Base-by-base conservation (phyloP, 2,797 vertebrate species). In the Aplochiton taeniatus region DNA sequence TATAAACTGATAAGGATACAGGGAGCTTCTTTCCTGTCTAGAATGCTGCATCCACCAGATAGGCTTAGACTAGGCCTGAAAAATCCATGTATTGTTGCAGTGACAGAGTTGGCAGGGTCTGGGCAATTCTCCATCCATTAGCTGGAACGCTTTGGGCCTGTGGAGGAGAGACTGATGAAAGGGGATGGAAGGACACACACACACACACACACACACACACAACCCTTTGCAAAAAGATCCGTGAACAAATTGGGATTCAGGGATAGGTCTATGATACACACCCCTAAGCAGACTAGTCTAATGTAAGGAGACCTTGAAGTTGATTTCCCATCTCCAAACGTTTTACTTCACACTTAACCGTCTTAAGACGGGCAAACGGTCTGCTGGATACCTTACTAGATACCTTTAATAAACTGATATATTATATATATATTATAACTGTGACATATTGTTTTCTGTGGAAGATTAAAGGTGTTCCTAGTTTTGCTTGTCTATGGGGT, bases 101-200 rank as follows among this genome's bases (percentile, higher is more conserved):
- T 64, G 64, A 68, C 75, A 48, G 58, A 48, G 47, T 63, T 76
- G 82, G 63, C 45, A 11, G 54, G 42, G 20, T 73, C 31, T 31
- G 31, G 31, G 31, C 31, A 79, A 18, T 68, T 76, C 83, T 79
- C 76, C 73, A 63, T 73, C 84, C 70, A 64, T 80, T 75, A 77
- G 69, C 53, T 57, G 77, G 80, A 8, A 74, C 79, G 75, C 83
- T 80, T 84, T 79, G 75, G 77, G 70, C 73, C 9, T 52, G 74
- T 80, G 75, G 80, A 18, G 74, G 76, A 77, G 63, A 68, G 83
- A 79, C 82, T 82, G 81, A 86, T 80, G 80, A 82, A 72, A 65
- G 68, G 20, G 72, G 79, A 75, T 68, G 62, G 78, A 65, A 68
- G 75, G 79, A 59, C 80, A 3, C 31, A 31, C 31, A 31, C 31